Base-by-base conservation (phyloP, 2,113 vertebrate genomes). In the Epinephelus moara region DNA sequence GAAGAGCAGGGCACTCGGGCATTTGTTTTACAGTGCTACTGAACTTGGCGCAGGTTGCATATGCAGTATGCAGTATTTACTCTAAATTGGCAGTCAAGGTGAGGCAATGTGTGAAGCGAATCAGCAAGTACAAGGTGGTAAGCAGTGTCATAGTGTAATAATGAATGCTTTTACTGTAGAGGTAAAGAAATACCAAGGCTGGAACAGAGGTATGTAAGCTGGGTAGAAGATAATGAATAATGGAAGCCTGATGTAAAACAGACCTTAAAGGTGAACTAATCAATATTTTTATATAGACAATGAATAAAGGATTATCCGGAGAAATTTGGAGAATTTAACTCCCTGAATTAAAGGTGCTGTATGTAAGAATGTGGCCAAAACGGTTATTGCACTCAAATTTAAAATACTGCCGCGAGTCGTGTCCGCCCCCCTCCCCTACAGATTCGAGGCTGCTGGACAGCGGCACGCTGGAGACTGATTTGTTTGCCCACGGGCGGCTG, bases 21-120 rank as follows among this genome's bases (percentile, higher is more conserved):
- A 74, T 79, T 89, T 72, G 80, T 82, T 84, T 77, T 55, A 56
- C 75, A 56, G 57, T 40, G 56, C 25, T 72, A 6, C 45, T 62
- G 75, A 64, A 68, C 74, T 72, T 23, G 23, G 21, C 33, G 61
- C n/a, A 17, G 37, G n/a, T 45, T 81, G 50, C 49, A 63, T 64
- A 57, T 50, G 25, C 37, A 67, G 21, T 12, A 33, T 45, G 56
- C 15, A 49, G 30, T 30, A 56, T 77, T 84, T 73, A 15, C 72
- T n/a, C 30, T 68, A 59, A 80, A 75, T 3, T 78, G 56, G 78
- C 53, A 64, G 79, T 68, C 68, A 78, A 82, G 81, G 66, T 74
- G 57, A 81, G 70, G 45, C 18, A 8, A 5, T 47, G 21, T 57
- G 61, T 59, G 67, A 77, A 15, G 62, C 49, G 66, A 50, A 40